Evolutionary conservation across 2,113 vertebrate species (phyloP).

Genomic region (Odocoileus virginianus): DNA sequence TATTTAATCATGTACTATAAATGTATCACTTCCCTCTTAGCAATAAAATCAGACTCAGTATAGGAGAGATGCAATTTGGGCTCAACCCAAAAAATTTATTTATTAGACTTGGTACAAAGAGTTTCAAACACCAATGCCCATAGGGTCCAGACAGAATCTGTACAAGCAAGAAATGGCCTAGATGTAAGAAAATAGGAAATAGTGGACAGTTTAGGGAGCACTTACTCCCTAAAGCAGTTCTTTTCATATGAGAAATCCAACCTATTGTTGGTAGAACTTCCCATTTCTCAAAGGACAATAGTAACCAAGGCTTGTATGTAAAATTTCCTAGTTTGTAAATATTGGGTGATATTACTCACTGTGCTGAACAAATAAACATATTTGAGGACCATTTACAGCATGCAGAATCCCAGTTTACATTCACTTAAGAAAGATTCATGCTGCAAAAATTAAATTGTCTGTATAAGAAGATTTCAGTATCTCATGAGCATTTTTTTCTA

Average conservation of each 20-base stretch:
- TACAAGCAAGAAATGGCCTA: not conserved
- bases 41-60: slow-evolving; percentile 23
- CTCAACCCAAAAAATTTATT: not conserved
- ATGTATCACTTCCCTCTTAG: slow-evolving; percentile 2
- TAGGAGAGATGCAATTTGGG: slow-evolving; percentile 6
- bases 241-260: slow-evolving; percentile 7
- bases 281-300: slow-evolving; percentile 12
- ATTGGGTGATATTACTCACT: not conserved
- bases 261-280: not conserved
- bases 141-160: not conserved
- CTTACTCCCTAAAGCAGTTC: not conserved
- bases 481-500: not conserved
- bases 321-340: not conserved
- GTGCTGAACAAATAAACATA: not conserved
- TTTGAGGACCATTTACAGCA: not conserved
- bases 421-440: not conserved
- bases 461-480: not conserved
- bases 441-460: not conserved
- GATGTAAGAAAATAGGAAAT: not conserved
- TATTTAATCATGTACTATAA: slow-evolving; percentile 48
- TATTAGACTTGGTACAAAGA: not conserved
- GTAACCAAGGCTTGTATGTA: not conserved
- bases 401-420: not conserved
- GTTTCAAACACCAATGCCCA: not conserved
- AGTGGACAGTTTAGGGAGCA: not conserved